These are phyloP conservation scores for Schizotus pectinicornis DNA, from an alignment of 2,888 invertebrate genomes.

Conservation along the genomic window DNA sequence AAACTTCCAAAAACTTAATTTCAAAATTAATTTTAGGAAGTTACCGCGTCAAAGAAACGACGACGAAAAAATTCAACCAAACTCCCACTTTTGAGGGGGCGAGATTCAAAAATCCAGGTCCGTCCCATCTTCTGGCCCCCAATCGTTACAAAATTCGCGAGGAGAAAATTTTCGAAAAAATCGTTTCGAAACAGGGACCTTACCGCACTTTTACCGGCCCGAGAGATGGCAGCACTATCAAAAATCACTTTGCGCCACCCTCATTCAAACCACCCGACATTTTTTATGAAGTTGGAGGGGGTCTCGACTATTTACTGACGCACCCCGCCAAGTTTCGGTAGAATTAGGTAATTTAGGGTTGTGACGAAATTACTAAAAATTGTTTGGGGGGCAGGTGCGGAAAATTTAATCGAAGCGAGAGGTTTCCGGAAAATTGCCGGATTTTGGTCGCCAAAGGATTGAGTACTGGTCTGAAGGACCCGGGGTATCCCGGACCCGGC, in stretches of 20 bases:
- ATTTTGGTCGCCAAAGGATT: slow-evolving; percentile 61
- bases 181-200: slow-evolving; percentile 51
- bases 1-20: neutral
- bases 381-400: slow-evolving; percentile 49
- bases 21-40: slow-evolving; percentile 1
- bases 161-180: slow-evolving; percentile 33
- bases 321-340: slow-evolving; percentile 43
- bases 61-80: slow-evolving; percentile 37
- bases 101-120: slow-evolving; percentile 45
- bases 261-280: slow-evolving; percentile 43
- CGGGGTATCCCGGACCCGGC: slow-evolving; percentile 63
- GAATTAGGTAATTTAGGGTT: slow-evolving; percentile 1
- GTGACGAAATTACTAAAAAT: neutral
- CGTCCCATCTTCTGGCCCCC: slow-evolving; percentile 43
- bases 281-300: slow-evolving; percentile 45
- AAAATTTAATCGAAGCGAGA: slow-evolving; percentile 44
- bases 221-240: slow-evolving; percentile 61
- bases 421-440: slow-evolving; percentile 56
- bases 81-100: slow-evolving; percentile 50
- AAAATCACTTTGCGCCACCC: slow-evolving; percentile 61
- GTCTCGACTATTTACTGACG: slow-evolving; percentile 45
- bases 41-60: slow-evolving; percentile 10
- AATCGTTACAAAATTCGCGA: slow-evolving; percentile 47
- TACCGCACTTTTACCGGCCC: slow-evolving; percentile 60
- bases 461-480: slow-evolving; percentile 59